A percentile compares a stretch with the other conserved stretches of the same genome.
These are phyloP conservation scores for Calonectris borealis DNA, from an alignment of 2,113 vertebrate genomes.

Conservation along the genomic window DNA sequence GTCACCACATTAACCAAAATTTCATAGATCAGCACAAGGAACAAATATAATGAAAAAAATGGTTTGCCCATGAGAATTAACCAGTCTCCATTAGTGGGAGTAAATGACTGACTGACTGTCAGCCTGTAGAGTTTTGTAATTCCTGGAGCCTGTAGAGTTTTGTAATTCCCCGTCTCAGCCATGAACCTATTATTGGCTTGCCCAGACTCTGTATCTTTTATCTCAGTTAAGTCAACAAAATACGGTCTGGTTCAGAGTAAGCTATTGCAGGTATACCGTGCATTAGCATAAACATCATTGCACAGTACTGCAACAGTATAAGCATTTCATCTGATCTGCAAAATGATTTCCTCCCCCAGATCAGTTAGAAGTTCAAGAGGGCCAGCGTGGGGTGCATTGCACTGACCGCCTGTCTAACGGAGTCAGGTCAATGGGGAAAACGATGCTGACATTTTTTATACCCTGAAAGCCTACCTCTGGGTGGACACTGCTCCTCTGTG, in stretches of 20 bases:
- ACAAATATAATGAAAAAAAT: background rate
- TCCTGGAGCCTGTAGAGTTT: background rate
- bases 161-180: background rate
- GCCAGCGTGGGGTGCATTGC: background rate
- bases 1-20: background rate
- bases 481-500: background rate
- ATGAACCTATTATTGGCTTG: background rate
- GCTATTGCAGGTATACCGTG: background rate
- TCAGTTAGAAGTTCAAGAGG: background rate
- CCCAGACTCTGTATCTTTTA: background rate
- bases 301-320: background rate
- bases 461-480: background rate
- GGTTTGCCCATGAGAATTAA: background rate
- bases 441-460: background rate
- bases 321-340: background rate
- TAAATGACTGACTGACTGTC: background rate
- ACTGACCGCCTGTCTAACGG: fast-evolving
- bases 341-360: background rate
- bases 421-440: background rate
- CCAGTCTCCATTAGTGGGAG: background rate
- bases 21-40: background rate
- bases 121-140: background rate
- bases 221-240: background rate
- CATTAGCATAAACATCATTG: background rate
- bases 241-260: background rate